A percentile compares a stretch with the other conserved stretches of the same genome.
These are phyloP conservation scores for Benthosema pterotum DNA, from an alignment of 2,797 vertebrate genomes.

Conservation along the genomic window DNA sequence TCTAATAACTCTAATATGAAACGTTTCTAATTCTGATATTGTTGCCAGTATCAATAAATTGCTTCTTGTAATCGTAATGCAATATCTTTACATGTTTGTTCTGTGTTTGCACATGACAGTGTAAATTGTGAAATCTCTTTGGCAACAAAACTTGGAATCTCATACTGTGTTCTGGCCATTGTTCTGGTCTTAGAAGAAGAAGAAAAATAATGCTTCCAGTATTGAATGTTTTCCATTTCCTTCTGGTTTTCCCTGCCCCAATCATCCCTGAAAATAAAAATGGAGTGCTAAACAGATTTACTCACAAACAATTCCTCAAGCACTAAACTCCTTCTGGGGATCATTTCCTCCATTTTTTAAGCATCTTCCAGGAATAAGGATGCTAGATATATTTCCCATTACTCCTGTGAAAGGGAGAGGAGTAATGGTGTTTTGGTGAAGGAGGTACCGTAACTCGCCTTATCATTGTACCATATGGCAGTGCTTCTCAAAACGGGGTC, in stretches of 20 bases:
- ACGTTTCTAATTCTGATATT: too few relatives aligned
- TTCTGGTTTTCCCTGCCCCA: slow-evolving; percentile 6
- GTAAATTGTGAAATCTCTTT: slow-evolving; percentile 6
- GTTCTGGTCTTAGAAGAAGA: too few relatives aligned
- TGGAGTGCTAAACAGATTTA: slow-evolving; percentile 23
- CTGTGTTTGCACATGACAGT: not conserved
- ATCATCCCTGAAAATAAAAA: slow-evolving; percentile 23
- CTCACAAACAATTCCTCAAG: slow-evolving; percentile 32
- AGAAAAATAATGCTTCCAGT: slow-evolving; percentile 19
- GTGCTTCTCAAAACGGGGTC: too few relatives aligned
- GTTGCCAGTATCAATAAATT: too few relatives aligned
- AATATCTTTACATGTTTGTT: too few relatives aligned
- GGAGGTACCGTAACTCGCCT: too few relatives aligned
- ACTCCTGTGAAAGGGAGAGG: slow-evolving; percentile 3
- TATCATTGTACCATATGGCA: too few relatives aligned
- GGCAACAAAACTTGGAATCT: not conserved
- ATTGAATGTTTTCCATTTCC: slow-evolving; percentile 24
- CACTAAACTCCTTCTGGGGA: slow-evolving; percentile 16
- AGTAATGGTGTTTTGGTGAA: too few relatives aligned
- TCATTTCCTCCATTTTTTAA: slow-evolving; percentile 19
- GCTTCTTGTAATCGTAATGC: too few relatives aligned
- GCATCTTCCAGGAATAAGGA: slow-evolving; percentile 17
- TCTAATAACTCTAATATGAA: too few relatives aligned
- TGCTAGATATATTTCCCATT: slow-evolving; percentile 16
- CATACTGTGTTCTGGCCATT: slow-evolving; percentile 5